Evolutionary conservation across 2,113 vertebrate species (phyloP).

Genomic region (Rhinolophus ferrumequinum): DNA sequence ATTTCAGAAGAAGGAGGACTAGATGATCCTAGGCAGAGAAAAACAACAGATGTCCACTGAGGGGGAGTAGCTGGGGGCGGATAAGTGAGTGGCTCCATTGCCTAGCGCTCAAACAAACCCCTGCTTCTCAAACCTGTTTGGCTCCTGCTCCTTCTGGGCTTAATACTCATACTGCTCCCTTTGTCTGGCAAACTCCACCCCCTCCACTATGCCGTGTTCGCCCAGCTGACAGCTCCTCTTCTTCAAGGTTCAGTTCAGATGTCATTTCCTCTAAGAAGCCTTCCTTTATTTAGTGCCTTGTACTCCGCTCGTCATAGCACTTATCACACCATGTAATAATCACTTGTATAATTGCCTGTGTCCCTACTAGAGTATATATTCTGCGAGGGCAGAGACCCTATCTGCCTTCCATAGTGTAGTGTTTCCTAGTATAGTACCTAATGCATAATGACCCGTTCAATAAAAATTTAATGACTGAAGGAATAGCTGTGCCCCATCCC

Average conservation of each 20-base stretch:
- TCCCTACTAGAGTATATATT: neutral
- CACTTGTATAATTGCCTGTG: neutral
- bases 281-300: neutral
- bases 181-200: neutral
- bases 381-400: neutral
- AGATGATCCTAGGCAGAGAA: constrained; percentile 5
- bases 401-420: neutral
- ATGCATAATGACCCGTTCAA: neutral
- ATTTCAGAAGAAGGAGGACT: constrained; percentile 6
- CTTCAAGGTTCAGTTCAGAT: neutral
- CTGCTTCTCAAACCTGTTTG: neutral
- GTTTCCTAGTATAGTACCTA: neutral
- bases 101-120: neutral
- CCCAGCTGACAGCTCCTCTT: neutral
- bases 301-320: neutral
- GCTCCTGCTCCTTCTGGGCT: neutral
- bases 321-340: neutral
- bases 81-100: neutral
- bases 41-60: constrained; percentile 33
- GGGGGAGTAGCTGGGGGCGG: no score
- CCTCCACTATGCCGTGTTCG: neutral
- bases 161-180: neutral
- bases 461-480: neutral
- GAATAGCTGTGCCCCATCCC: neutral
- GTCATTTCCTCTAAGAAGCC: constrained; percentile 8